phyloP scores from a whole-genome alignment of 2,888 invertebrate species.

The Meganola albula region DNA sequence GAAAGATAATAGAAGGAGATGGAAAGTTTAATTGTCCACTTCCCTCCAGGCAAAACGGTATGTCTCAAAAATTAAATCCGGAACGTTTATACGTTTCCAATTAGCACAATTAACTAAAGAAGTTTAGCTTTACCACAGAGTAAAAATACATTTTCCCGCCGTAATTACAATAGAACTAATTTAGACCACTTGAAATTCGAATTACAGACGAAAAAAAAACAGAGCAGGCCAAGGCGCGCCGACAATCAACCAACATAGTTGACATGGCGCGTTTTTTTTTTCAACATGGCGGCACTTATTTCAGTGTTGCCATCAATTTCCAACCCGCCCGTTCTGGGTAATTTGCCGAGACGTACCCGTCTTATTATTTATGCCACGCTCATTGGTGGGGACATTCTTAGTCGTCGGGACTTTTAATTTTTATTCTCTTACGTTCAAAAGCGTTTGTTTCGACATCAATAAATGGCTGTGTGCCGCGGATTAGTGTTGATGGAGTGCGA shows the following conservation, averaged over 20 bases:
- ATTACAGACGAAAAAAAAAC: constrained; percentile 34
- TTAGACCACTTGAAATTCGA: constrained; percentile 28
- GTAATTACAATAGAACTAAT: constrained; percentile 43
- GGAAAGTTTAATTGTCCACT: too few species aligned
- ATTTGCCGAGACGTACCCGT: constrained; percentile 62
- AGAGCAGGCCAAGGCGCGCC: constrained; percentile 32
- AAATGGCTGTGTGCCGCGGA: constrained; percentile 34
- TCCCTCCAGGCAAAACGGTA: too few species aligned
- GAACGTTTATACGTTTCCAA: too few species aligned
- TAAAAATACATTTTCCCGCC: constrained; percentile 15
- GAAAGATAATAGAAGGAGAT: too few species aligned
- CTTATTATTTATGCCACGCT: constrained; percentile 64
- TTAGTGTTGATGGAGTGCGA: constrained; percentile 27
- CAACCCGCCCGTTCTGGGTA: constrained; percentile 61
- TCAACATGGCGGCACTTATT: constrained; percentile 53
- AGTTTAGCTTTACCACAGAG: not conserved
- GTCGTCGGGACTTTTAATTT: constrained; percentile 42
- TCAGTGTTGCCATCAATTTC: constrained; percentile 50
- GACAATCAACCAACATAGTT: constrained; percentile 46
- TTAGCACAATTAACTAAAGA: too few species aligned
- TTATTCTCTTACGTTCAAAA: constrained; percentile 27
- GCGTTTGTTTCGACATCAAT: constrained; percentile 45
- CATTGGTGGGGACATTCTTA: constrained; percentile 51
- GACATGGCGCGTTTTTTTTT: too few species aligned
- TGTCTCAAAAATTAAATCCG: too few species aligned